Percentiles rank a stretch among this genome's conserved stretches.
Conservation (phyloP, 2,888 invertebrate species). For the Plagodis pulveraria region DNA sequence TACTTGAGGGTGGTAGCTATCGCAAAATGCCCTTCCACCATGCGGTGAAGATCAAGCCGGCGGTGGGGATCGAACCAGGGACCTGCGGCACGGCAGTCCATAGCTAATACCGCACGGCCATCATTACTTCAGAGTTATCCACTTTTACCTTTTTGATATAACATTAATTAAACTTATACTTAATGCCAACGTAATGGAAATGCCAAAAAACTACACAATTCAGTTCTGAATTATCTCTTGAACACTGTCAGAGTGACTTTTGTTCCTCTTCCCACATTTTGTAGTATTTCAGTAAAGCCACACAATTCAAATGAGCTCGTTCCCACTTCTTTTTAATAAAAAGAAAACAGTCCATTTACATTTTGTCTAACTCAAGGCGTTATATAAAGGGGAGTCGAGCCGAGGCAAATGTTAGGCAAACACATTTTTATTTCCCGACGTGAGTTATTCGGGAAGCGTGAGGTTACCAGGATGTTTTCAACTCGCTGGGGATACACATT, state of each 20-base stretch:
- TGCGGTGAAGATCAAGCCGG: too few relatives aligned
- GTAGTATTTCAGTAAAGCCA: slow-evolving; percentile 11
- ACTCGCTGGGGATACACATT: slow-evolving; percentile 31
- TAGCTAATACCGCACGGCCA: too few relatives aligned
- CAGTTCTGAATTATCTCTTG: too few relatives aligned
- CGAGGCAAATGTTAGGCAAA: slow-evolving; percentile 28
- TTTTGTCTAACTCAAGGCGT: slow-evolving; percentile 37
- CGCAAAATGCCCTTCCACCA: too few relatives aligned
- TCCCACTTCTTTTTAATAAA: slow-evolving; percentile 34
- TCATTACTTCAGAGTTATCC: too few relatives aligned
- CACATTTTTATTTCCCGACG: slow-evolving; percentile 34
- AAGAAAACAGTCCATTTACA: slow-evolving; percentile 36
- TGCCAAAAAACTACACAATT: too few relatives aligned
- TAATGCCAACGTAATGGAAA: too few relatives aligned
- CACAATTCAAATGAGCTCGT: slow-evolving; percentile 26
- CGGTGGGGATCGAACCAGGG: too few relatives aligned
- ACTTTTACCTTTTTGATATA: too few relatives aligned
- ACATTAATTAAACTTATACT: too few relatives aligned
- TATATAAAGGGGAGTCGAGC: slow-evolving; percentile 27
- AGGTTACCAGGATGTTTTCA: slow-evolving; percentile 29
- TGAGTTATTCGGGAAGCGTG: slow-evolving; percentile 35
- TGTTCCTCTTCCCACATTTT: slow-evolving; percentile 2
- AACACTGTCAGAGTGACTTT: background rate
- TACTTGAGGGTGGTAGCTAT: too few relatives aligned
- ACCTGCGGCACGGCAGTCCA: too few relatives aligned